These are phyloP conservation scores for Podarcis siculus DNA, from an alignment of 2,797 vertebrate species.

Conservation along the genomic window DNA sequence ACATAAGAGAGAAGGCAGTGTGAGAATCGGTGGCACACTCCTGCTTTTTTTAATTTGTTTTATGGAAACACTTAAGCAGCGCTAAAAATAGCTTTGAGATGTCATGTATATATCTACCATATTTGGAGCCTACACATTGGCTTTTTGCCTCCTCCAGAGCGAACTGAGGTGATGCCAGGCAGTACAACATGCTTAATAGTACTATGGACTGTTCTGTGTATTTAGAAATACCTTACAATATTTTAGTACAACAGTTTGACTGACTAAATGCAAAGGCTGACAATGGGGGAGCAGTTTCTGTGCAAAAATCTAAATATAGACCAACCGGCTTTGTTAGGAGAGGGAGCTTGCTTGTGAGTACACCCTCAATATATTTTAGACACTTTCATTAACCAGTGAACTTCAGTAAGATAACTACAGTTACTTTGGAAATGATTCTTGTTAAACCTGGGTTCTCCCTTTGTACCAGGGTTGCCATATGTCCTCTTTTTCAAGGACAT, in stretches of 20 bases:
- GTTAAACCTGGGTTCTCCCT: neutral
- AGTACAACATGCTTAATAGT: slow-evolving; percentile 14
- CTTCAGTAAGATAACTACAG: neutral
- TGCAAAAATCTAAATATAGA: slow-evolving; percentile 23
- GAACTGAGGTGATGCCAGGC: slow-evolving; percentile 9
- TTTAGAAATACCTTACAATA: neutral
- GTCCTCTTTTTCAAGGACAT: too few relatives aligned
- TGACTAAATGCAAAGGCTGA: neutral
- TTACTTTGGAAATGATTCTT: neutral
- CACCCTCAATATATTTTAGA: neutral
- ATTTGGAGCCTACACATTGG: neutral
- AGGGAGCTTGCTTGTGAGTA: neutral
- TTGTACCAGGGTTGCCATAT: neutral
- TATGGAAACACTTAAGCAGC: slow-evolving; percentile 12
- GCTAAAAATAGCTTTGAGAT: slow-evolving; percentile 28
- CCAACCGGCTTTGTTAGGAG: neutral
- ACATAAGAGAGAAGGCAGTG: neutral
- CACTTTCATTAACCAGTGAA: neutral
- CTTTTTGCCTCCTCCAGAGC: slow-evolving; percentile 12
- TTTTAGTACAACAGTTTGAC: neutral
- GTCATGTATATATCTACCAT: slow-evolving; percentile 25
- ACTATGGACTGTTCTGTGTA: neutral
- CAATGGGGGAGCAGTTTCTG: neutral
- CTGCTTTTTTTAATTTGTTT: neutral
- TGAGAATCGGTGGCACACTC: neutral